Evolutionary conservation across 1,140 invertebrate genomes (phyloP).

Genomic region (Bombus haemorrhoidalis): DNA sequence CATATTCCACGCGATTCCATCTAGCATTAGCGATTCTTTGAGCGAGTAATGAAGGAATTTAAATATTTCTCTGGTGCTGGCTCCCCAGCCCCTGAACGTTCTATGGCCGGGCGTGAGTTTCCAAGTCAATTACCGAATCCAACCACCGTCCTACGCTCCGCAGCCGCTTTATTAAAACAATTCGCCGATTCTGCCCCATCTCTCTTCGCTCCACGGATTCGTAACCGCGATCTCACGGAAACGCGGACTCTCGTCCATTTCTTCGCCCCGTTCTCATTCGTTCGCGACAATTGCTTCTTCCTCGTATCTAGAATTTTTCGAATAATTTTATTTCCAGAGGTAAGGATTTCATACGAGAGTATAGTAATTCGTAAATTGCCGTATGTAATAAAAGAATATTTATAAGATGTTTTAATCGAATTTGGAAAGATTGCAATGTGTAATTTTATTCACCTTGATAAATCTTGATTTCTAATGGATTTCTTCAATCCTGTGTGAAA

Average conservation of each 20-base stretch:
- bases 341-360: not conserved
- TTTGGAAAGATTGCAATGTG: not conserved
- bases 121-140: constrained; percentile 80
- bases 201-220: constrained; percentile 31
- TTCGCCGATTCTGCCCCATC: constrained; percentile 66
- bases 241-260: constrained; percentile 3
- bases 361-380: no score
- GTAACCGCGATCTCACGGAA: constrained; percentile 36
- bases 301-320: constrained; percentile 37
- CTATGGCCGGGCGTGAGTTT: constrained; percentile 66
- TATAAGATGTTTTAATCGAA: not conserved
- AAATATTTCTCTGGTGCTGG: constrained; percentile 75
- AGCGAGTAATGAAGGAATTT: constrained; percentile 80
- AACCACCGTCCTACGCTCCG: constrained; percentile 71
- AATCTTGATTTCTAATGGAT: not conserved
- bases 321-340: not conserved
- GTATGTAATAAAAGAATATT: not conserved
- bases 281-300: constrained; percentile 39
- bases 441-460: not conserved
- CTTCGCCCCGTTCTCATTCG: not conserved
- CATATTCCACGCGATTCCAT: constrained; percentile 75
- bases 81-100: constrained; percentile 44
- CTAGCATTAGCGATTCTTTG: constrained; percentile 78
- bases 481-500: not conserved
- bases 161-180: constrained; percentile 79